Conservation (phyloP, 2,797 vertebrate species). For the Melanotaenia pygmaea region DNA sequence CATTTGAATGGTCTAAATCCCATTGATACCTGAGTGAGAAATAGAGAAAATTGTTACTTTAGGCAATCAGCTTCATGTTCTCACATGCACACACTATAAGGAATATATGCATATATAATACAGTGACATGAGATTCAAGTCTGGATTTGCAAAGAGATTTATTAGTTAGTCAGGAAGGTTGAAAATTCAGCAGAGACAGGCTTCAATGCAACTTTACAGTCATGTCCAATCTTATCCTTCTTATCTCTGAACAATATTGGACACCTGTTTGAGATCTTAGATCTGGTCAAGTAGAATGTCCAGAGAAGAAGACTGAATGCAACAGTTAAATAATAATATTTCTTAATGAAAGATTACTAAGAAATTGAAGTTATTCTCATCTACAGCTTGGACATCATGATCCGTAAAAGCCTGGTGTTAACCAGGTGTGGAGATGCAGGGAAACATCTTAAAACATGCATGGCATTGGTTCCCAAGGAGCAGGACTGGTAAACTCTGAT, state of each 20-base stretch:
- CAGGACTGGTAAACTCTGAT: too few species aligned
- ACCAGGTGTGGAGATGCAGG: too few species aligned
- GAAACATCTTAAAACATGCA: too few species aligned
- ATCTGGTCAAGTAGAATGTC: background rate
- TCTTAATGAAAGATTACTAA: too few species aligned
- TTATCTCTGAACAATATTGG: background rate
- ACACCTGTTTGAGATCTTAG: background rate
- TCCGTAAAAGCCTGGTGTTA: too few species aligned
- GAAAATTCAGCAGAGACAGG: constrained; percentile 5
- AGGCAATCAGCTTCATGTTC: constrained; percentile 16
- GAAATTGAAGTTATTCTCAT: too few species aligned
- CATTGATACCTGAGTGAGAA: constrained; percentile 28
- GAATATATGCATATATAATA: constrained; percentile 22
- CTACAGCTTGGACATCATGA: too few species aligned
- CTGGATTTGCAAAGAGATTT: constrained; percentile 25
- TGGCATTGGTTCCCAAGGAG: too few species aligned
- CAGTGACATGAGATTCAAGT: constrained; percentile 16
- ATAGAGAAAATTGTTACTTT: constrained; percentile 27
- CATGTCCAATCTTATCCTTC: background rate
- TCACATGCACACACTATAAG: constrained; percentile 14
- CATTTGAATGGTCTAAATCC: background rate
- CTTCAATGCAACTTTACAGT: background rate
- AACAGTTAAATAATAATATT: too few species aligned
- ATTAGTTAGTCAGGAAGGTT: background rate
- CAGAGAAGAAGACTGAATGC: too few species aligned